phyloP scores from a whole-genome alignment of 2,888 invertebrate species.

The Drosophila stalkeri region DNA sequence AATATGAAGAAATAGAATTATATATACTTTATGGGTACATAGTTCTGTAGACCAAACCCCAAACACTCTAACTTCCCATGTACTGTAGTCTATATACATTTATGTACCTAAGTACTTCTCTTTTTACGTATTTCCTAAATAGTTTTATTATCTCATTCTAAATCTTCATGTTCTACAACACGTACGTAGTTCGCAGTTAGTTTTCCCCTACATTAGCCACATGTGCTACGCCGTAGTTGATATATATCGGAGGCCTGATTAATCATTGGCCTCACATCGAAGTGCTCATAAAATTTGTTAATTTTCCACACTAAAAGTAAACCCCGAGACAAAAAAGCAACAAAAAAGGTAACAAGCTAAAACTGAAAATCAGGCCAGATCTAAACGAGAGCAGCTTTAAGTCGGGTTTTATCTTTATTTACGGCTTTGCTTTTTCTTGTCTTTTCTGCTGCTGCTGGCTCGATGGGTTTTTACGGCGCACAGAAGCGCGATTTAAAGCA shows the following conservation, averaged over 20 bases:
- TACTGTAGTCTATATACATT: not conserved
- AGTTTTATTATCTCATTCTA: not conserved
- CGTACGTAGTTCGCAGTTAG: not conserved
- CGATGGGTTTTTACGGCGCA: constrained; percentile 48
- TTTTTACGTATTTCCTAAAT: not conserved
- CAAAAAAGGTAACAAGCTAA: constrained; percentile 15
- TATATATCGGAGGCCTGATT: constrained; percentile 18
- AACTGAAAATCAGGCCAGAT: constrained; percentile 65
- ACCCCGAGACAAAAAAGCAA: constrained; percentile 6
- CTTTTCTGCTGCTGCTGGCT: constrained; percentile 1
- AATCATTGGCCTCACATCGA: constrained; percentile 63
- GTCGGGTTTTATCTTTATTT: constrained; percentile 21
- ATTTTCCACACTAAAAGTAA: constrained; percentile 53
- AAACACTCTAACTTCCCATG: not conserved
- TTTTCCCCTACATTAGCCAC: constrained; percentile 7
- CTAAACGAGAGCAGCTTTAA: constrained; percentile 69
- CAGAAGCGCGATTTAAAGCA: constrained; percentile 38
- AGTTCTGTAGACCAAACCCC: too few relatives aligned
- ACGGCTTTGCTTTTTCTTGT: not conserved
- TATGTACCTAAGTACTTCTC: not conserved
- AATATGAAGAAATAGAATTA: not conserved
- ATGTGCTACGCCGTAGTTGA: not conserved
- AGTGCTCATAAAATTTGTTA: constrained; percentile 66
- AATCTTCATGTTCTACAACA: not conserved
- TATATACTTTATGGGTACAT: not conserved